Conservation (phyloP, 2,888 invertebrate species). For the Pachliopta kotzebuea region DNA sequence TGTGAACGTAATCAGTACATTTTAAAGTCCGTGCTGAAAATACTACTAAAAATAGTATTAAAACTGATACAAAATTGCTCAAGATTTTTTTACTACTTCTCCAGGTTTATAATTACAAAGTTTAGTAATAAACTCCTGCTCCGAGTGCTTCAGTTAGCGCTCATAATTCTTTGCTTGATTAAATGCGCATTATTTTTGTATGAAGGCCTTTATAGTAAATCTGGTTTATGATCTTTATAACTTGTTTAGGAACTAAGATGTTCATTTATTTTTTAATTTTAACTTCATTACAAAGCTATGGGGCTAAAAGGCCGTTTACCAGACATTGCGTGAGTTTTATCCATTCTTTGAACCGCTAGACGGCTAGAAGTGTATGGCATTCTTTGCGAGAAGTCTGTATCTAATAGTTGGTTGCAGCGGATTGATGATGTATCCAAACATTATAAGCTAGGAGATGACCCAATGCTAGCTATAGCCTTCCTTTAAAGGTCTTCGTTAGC, state of each 20-base stretch:
- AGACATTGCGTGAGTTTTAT: background rate
- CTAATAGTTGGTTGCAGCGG: no score
- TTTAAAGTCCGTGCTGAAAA: no score
- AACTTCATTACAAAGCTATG: no score
- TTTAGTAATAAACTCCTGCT: conserved; percentile 18
- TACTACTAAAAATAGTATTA: background rate
- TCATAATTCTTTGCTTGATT: background rate
- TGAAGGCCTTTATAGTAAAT: background rate
- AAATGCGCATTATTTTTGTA: background rate
- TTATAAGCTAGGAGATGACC: no score
- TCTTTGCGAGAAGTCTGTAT: no score
- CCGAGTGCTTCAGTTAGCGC: background rate
- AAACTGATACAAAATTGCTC: background rate
- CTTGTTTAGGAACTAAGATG: background rate
- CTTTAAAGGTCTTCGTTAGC: no score
- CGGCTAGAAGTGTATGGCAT: no score
- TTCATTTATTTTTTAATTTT: no score
- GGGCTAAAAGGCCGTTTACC: background rate
- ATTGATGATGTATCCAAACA: no score
- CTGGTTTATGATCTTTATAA: background rate
- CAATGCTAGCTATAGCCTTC: no score
- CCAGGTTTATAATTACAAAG: background rate
- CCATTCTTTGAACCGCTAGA: no score
- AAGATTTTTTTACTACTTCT: conserved; percentile 1
- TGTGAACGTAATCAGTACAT: no score